phyloP scores from a whole-genome alignment of 2,888 invertebrate genomes.

The Cerceris ruficornis region DNA sequence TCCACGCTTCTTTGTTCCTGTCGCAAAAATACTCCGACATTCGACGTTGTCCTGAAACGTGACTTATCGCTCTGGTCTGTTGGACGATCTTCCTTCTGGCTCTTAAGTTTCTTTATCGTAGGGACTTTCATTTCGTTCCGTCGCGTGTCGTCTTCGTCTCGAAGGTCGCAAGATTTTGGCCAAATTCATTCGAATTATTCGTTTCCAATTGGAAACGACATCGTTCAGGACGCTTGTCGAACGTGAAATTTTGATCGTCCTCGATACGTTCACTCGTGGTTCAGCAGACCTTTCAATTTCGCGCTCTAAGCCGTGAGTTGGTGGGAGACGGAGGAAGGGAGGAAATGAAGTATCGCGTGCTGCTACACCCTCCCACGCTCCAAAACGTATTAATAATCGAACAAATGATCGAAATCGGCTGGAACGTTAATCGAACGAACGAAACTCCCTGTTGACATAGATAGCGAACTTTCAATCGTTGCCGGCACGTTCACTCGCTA shows the following conservation, averaged over 20 bases:
- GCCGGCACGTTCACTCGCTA: slow-evolving; percentile 1
- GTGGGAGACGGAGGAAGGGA: not conserved
- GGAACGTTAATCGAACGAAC: not conserved
- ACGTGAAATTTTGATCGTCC: not conserved
- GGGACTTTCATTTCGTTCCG: no score
- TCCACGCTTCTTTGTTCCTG: not conserved
- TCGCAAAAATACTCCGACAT: not conserved
- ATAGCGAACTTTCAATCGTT: slow-evolving; percentile 7
- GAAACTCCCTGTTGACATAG: slow-evolving; percentile 6
- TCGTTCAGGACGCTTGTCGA: not conserved
- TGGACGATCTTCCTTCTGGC: no score
- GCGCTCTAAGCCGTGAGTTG: not conserved
- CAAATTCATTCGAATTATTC: not conserved
- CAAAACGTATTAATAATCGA: not conserved
- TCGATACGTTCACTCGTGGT: not conserved
- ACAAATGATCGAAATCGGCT: not conserved
- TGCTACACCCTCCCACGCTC: not conserved
- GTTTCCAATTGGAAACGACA: not conserved
- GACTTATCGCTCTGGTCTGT: not conserved
- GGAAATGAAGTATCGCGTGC: no score
- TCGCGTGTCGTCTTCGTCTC: no score
- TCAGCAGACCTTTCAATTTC: not conserved
- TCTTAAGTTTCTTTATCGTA: no score
- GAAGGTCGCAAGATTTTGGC: no score
- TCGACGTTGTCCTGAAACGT: not conserved